Conservation (phyloP, 2,797 vertebrate species). For the Siniperca scherzeri region DNA sequence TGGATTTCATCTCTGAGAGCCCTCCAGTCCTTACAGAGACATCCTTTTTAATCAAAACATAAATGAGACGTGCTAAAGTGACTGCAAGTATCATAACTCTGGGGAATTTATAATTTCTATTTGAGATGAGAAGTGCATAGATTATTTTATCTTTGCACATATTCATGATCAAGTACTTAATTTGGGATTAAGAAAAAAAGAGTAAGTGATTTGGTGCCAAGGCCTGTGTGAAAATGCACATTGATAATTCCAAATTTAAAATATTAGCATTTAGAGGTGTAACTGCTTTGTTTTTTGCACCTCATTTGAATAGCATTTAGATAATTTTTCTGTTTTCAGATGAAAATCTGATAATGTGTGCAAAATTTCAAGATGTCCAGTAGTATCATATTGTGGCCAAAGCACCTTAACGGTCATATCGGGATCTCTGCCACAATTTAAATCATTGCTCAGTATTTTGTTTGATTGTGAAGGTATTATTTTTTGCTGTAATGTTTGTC, state of each 20-base stretch:
- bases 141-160: conserved; percentile 61
- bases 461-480: conserved; percentile 17
- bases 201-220: neutral
- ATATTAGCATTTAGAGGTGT: neutral
- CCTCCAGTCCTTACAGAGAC: conserved; percentile 63
- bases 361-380: neutral
- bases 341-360: neutral
- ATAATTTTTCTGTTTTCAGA: neutral
- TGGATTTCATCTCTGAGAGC: conserved; percentile 67
- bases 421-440: neutral
- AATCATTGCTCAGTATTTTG: neutral
- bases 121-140: conserved; percentile 53
- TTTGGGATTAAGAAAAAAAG: conserved; percentile 21
- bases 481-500: conserved; percentile 10
- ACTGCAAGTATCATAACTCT: conserved; percentile 62
- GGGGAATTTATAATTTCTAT: conserved; percentile 64
- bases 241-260: neutral
- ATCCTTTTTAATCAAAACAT: conserved; percentile 79
- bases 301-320: neutral
- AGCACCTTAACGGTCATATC: neutral
- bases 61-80: conserved; percentile 71
- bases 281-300: neutral
- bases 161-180: conserved; percentile 37
- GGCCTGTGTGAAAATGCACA: neutral
- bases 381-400: too few species aligned